Evolutionary conservation across 2,797 vertebrate genomes (phyloP).

Genomic region (Poecilia wingei): DNA sequence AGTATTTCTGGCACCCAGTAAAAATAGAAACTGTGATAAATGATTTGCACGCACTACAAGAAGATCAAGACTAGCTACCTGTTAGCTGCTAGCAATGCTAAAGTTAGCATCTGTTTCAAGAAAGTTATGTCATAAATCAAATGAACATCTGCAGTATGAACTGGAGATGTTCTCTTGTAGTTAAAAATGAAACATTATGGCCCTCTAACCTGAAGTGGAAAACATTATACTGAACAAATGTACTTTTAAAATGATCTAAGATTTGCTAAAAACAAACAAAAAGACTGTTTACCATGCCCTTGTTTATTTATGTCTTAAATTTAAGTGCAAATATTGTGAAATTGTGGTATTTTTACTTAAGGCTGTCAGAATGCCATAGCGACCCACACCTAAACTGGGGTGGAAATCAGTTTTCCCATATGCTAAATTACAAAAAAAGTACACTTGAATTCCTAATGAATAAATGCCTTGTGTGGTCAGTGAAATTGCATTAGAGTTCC

Average conservation of each 20-base stretch:
- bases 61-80: background rate
- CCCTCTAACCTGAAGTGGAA: background rate
- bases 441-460: background rate
- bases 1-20: background rate
- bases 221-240: background rate
- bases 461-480: background rate
- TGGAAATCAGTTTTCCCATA: background rate
- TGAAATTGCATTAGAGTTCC: slow-evolving; percentile 36
- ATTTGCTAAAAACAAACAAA: background rate
- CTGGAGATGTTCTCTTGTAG: background rate
- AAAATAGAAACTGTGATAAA: background rate
- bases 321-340: background rate
- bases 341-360: background rate
- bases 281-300: background rate
- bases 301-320: background rate
- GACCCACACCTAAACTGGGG: background rate
- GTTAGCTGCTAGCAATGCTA: background rate
- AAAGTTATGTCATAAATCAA: background rate
- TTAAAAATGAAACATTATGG: background rate
- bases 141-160: background rate
- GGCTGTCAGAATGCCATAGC: background rate
- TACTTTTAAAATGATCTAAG: background rate
- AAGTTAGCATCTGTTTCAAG: background rate
- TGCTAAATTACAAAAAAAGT: background rate
- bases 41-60: background rate